Evolutionary conservation across 2,113 vertebrate species (phyloP).

Genomic region (Alligator mississippiensis): DNA sequence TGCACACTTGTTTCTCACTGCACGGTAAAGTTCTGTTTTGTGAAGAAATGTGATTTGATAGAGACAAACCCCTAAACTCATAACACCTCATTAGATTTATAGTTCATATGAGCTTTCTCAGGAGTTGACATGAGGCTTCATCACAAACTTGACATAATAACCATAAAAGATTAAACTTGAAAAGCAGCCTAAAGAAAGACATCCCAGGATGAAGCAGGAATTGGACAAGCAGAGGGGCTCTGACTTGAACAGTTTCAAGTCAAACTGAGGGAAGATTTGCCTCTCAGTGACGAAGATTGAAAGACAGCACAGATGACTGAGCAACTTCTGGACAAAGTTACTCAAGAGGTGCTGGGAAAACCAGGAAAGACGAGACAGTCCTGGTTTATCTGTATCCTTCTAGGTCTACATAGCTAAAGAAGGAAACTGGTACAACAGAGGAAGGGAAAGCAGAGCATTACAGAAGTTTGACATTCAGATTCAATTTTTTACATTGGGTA

Average conservation of each 20-base stretch:
- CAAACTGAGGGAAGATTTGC: background rate
- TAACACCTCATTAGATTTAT: slow-evolving; percentile 16
- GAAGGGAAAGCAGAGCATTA: background rate
- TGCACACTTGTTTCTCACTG: background rate
- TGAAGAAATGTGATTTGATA: background rate
- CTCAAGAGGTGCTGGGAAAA: background rate
- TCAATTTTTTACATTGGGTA: too few species aligned
- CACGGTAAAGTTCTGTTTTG: background rate
- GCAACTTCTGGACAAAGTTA: background rate
- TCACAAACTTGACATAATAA: background rate
- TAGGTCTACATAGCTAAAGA: background rate
- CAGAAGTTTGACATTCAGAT: background rate
- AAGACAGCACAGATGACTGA: background rate
- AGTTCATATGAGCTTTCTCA: slow-evolving; percentile 38
- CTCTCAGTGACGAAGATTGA: background rate
- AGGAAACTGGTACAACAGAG: background rate
- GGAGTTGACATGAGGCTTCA: slow-evolving; percentile 6
- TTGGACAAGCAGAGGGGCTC: background rate
- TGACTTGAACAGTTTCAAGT: background rate
- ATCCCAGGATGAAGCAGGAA: background rate
- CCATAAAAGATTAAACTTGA: slow-evolving; percentile 34
- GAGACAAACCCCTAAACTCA: slow-evolving; percentile 31
- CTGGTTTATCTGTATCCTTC: background rate
- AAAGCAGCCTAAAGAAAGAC: slow-evolving; percentile 30
- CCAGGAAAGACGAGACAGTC: slow-evolving; percentile 9